Percentiles rank a stretch among this genome's conserved stretches.
Evolutionary conservation across 1,140 invertebrate species (phyloP).

Genomic region (Meloidogyne hapla): DNA sequence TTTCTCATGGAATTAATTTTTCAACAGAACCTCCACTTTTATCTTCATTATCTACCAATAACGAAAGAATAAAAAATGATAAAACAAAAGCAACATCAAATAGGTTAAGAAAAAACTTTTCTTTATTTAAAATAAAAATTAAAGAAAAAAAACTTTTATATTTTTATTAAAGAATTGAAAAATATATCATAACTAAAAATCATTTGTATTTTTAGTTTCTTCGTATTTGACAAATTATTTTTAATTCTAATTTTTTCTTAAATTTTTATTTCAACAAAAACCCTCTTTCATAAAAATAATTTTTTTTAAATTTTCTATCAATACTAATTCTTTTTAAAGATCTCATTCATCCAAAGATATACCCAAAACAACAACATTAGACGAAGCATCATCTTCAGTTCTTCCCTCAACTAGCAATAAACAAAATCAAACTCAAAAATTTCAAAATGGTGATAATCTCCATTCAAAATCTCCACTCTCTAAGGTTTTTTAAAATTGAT

Average conservation of each 20-base stretch:
- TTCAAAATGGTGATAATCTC: background rate
- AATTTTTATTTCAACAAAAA: too few relatives aligned
- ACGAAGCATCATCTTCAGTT: background rate
- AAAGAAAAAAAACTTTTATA: too few relatives aligned
- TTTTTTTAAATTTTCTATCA: background rate
- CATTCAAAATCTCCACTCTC: background rate
- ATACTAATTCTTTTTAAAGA: too few relatives aligned
- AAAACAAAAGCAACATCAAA: background rate
- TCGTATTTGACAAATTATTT: too few relatives aligned
- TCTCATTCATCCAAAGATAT: background rate
- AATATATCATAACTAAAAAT: too few relatives aligned
- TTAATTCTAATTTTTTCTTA: too few relatives aligned
- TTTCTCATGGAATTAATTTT: conserved; percentile 2
- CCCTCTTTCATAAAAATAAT: too few relatives aligned
- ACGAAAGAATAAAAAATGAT: background rate
- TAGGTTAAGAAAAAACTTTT: background rate
- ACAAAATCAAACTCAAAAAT: background rate
- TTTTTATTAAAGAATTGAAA: too few relatives aligned
- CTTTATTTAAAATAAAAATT: too few relatives aligned
- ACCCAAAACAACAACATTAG: background rate
- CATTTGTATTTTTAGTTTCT: too few relatives aligned
- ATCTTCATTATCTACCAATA: too few relatives aligned
- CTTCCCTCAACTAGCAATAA: background rate
- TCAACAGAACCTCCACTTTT: background rate
- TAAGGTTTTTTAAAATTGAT: background rate